phyloP scores from a whole-genome alignment of 2,888 invertebrate genomes.

The Megastigmus dorsalis region DNA sequence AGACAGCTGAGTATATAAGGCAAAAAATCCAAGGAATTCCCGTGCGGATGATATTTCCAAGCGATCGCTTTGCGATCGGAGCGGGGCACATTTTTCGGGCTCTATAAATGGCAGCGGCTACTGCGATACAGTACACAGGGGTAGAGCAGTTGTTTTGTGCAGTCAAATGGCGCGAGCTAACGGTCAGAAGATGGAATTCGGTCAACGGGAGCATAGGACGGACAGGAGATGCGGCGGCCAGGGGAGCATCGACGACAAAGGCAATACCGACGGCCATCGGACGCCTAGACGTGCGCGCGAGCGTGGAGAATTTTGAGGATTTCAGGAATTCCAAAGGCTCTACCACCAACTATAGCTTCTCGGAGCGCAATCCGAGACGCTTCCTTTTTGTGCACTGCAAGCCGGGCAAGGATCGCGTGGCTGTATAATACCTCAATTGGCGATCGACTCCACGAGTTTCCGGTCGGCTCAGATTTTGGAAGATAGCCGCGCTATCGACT shows the following conservation, averaged over 20 bases:
- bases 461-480: neutral
- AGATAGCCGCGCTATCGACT: neutral
- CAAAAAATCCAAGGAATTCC: neutral
- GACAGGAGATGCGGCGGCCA: too few species aligned
- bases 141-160: too few species aligned
- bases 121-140: too few species aligned
- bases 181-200: conserved; percentile 3
- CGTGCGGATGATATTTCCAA: neutral
- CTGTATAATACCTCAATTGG: too few species aligned
- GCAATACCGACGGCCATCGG: conserved; percentile 3
- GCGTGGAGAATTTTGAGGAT: conserved; percentile 31
- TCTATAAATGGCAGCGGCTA: neutral
- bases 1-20: neutral
- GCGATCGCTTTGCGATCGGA: neutral
- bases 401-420: too few species aligned
- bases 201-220: neutral
- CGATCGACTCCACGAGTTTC: too few species aligned
- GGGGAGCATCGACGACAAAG: conserved; percentile 32
- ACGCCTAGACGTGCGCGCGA: neutral
- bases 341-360: neutral
- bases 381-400: too few species aligned
- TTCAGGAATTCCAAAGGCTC: conserved; percentile 10
- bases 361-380: conserved; percentile 8
- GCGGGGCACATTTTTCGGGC: neutral
- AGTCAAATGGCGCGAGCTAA: conserved; percentile 9